phyloP scores from a whole-genome alignment of 2,797 vertebrate genomes.

The Potorous gilbertii region DNA sequence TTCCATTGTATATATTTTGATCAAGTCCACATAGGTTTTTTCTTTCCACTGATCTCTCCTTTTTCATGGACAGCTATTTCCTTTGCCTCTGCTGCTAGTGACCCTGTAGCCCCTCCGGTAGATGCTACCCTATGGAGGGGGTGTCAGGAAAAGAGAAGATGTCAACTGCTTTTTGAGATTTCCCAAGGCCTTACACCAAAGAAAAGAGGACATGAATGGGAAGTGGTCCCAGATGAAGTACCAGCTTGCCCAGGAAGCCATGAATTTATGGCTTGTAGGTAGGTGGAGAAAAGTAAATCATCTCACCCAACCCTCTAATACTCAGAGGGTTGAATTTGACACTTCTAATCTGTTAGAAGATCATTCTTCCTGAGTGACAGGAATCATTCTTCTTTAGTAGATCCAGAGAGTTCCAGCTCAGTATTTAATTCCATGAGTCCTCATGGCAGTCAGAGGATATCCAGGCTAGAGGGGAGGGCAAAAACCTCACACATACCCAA shows the following conservation, averaged over 20 bases:
- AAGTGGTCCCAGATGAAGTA: not conserved
- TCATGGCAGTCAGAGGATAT: not conserved
- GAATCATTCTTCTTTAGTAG: not conserved
- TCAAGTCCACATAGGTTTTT: not conserved
- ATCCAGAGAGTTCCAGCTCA: not conserved
- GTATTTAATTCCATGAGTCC: not conserved
- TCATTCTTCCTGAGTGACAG: not conserved
- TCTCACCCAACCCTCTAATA: not conserved
- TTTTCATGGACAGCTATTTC: not conserved
- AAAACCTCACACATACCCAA: not conserved
- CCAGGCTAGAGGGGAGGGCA: not conserved
- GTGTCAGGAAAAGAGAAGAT: not conserved
- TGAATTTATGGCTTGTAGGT: not conserved
- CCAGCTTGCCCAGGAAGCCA: not conserved
- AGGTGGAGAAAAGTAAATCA: not conserved
- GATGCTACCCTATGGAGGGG: not conserved
- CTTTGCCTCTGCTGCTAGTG: not conserved
- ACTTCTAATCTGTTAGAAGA: not conserved
- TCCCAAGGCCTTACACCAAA: not conserved
- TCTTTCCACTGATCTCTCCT: not conserved
- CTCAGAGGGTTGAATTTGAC: not conserved
- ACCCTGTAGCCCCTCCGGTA: not conserved
- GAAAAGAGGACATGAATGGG: not conserved
- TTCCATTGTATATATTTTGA: not conserved
- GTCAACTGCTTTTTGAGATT: not conserved